These are phyloP conservation scores for Callocephalon fimbriatum DNA, from an alignment of 2,113 vertebrate species.

Conservation along the genomic window DNA sequence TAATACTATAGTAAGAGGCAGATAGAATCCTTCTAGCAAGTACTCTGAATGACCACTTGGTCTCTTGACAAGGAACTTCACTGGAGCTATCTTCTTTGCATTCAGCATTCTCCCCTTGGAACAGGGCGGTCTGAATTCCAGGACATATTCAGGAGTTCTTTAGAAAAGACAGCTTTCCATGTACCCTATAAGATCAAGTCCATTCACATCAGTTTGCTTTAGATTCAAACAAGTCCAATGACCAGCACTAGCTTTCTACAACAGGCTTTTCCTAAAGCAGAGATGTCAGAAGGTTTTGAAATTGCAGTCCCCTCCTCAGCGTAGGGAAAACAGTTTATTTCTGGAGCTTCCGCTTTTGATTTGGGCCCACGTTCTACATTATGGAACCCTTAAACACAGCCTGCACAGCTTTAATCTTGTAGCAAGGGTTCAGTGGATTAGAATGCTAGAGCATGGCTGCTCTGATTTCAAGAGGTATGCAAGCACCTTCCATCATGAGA, in stretches of 20 bases:
- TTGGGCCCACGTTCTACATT: background rate
- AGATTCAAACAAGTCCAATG: background rate
- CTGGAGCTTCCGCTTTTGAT: background rate
- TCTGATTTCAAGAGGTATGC: background rate
- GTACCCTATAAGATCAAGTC: background rate
- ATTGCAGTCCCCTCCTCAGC: background rate
- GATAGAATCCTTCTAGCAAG: background rate
- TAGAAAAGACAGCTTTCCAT: background rate
- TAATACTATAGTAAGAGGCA: background rate
- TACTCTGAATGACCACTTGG: rapidly evolving
- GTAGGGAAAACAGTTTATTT: background rate
- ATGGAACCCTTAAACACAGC: background rate
- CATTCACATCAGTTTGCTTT: background rate
- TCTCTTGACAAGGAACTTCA: rapidly evolving
- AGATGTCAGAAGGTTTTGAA: background rate
- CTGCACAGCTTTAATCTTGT: background rate
- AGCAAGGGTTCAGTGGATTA: background rate
- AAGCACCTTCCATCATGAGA: background rate
- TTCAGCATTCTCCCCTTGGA: background rate
- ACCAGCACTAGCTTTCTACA: background rate
- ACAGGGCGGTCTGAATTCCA: background rate
- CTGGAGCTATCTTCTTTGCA: background rate
- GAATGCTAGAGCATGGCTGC: background rate
- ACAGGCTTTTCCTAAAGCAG: background rate
- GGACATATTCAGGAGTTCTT: background rate